Conservation (phyloP, 2,113 vertebrate genomes). For the Scomber japonicus region DNA sequence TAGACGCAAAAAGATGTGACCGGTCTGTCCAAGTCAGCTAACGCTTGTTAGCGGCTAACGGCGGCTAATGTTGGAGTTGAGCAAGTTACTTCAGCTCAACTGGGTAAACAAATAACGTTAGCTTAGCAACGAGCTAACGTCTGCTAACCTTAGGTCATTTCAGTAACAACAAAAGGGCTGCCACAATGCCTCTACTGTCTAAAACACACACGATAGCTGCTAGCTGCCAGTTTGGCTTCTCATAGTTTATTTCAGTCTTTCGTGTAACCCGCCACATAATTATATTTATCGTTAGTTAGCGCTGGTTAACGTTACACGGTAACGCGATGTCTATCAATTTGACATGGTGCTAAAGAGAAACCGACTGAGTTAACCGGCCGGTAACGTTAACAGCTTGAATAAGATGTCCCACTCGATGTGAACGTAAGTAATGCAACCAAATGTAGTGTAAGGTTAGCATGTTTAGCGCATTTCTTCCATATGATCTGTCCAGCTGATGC, state of each 20-base stretch:
- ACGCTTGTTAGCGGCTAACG: conserved; percentile 75
- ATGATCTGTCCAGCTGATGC: conserved; percentile 40
- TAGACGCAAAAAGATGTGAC: conserved; percentile 50
- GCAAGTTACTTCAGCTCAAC: conserved; percentile 69
- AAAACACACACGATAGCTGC: background rate
- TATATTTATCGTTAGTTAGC: conserved; percentile 29
- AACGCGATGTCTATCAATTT: conserved; percentile 30
- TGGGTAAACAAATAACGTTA: conserved; percentile 77
- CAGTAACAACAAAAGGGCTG: conserved; percentile 44
- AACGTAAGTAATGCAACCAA: background rate
- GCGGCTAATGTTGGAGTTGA: conserved; percentile 74
- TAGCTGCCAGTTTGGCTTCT: conserved; percentile 7
- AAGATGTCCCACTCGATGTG: background rate
- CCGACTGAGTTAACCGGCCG: background rate
- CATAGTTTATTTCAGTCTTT: conserved; percentile 11
- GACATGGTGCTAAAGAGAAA: conserved; percentile 21
- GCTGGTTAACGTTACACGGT: conserved; percentile 28
- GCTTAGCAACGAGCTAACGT: conserved; percentile 73
- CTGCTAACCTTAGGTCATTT: conserved; percentile 36
- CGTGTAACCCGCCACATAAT: conserved; percentile 2
- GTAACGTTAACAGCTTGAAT: background rate
- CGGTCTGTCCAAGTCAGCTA: conserved; percentile 75
- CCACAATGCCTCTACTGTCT: background rate
- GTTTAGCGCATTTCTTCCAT: background rate
- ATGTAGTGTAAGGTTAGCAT: conserved; percentile 22